phyloP scores from a whole-genome alignment of 2,113 vertebrate species.

The Dermatemys mawii region DNA sequence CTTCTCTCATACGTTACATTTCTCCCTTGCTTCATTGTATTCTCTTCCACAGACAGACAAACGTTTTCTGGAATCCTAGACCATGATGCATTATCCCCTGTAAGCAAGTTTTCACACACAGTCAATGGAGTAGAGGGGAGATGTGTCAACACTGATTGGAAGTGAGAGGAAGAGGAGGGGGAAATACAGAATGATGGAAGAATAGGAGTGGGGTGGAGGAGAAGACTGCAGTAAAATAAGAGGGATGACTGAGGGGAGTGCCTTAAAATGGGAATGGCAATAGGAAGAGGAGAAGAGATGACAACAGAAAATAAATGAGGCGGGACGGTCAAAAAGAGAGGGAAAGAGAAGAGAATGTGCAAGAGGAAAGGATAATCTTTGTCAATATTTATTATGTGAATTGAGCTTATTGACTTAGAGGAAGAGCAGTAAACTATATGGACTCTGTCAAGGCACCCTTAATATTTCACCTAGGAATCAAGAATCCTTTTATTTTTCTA shows the following conservation, averaged over 20 bases:
- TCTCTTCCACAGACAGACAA: neutral
- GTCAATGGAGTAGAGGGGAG: neutral
- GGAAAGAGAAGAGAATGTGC: neutral
- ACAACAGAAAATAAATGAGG: neutral
- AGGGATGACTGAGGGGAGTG: neutral
- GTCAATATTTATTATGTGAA: neutral
- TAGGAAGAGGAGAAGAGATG: neutral
- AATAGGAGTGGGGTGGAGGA: neutral
- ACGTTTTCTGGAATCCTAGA: neutral
- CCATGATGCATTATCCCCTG: neutral
- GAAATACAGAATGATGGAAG: neutral
- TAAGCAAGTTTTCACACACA: neutral
- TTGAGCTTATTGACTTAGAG: neutral
- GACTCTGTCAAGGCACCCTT: neutral
- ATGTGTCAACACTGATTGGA: neutral
- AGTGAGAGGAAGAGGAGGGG: neutral
- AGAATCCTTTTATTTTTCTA: neutral
- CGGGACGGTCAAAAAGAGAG: neutral
- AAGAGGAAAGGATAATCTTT: neutral
- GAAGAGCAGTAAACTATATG: neutral
- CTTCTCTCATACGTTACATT: neutral
- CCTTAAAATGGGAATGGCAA: neutral
- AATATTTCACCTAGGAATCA: neutral
- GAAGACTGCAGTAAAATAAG: fast-evolving
- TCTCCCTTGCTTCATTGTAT: neutral